Conservation (phyloP, 2,888 invertebrate species). For the Drosophila greeni region DNA sequence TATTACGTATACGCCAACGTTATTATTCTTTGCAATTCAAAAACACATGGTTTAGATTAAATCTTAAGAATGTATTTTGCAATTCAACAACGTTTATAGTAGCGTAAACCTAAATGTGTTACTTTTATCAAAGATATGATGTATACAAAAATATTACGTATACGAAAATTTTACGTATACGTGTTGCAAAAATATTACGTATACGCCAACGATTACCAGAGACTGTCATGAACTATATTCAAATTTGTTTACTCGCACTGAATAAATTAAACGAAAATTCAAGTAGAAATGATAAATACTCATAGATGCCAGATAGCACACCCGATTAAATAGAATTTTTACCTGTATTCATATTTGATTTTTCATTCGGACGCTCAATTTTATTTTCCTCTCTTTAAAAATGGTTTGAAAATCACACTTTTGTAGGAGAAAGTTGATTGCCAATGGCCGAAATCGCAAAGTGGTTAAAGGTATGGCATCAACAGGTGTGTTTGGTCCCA, state of each 20-base stretch:
- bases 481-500: slow-evolving; percentile 63
- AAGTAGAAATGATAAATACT: neutral
- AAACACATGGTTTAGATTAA: neutral
- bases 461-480: slow-evolving; percentile 46
- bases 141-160: slow-evolving; percentile 6
- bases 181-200: neutral
- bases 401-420: slow-evolving; percentile 26
- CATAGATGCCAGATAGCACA: no score
- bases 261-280: neutral
- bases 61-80: no score
- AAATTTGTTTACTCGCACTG: neutral
- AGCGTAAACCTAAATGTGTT: neutral
- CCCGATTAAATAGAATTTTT: slow-evolving; percentile 5
- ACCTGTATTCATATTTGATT: slow-evolving; percentile 72
- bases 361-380: slow-evolving; percentile 57
- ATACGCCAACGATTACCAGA: slow-evolving; percentile 4
- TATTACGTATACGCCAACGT: no score
- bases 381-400: slow-evolving; percentile 51
- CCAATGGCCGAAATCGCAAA: slow-evolving; percentile 22
- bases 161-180: neutral
- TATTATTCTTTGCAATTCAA: neutral
- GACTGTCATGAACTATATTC: neutral
- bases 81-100: neutral
- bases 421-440: slow-evolving; percentile 18
- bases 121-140: neutral